Evolutionary conservation across 1,140 invertebrate genomes (phyloP).

Genomic region (Megalopta genalis): DNA sequence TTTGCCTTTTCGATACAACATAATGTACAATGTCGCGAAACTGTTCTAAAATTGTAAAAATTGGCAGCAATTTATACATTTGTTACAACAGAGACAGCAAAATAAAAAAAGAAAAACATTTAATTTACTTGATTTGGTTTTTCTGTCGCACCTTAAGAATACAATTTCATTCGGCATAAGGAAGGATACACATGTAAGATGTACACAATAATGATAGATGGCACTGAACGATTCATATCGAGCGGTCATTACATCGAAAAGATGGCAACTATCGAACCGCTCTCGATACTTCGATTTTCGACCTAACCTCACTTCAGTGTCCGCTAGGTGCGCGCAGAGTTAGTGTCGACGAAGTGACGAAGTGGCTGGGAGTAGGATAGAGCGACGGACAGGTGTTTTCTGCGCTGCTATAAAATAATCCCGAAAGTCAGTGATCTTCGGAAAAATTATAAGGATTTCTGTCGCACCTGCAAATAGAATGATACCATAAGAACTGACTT

Average conservation of each 20-base stretch:
- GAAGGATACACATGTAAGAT: not conserved
- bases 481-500: conserved; percentile 18
- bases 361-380: conserved; percentile 30
- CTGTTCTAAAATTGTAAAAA: conserved; percentile 19
- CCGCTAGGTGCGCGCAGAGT: conserved; percentile 55
- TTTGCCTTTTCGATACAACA: conserved; percentile 15
- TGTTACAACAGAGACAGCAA: conserved; percentile 17
- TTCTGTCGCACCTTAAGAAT: not conserved
- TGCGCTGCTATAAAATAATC: conserved; percentile 7
- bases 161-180: no score
- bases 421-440: conserved; percentile 14
- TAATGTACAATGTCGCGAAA: conserved; percentile 13
- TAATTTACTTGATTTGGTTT: not conserved
- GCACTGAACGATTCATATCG: conserved; percentile 19
- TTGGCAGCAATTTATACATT: conserved; percentile 3
- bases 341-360: conserved; percentile 26
- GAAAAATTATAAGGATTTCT: conserved; percentile 1
- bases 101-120: not conserved
- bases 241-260: conserved; percentile 29
- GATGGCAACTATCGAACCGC: conserved; percentile 34
- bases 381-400: conserved; percentile 48
- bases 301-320: conserved; percentile 56
- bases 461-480: conserved; percentile 30
- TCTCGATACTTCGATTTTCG: conserved; percentile 44
- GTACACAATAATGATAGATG: no score